A percentile compares a stretch with the other conserved stretches of the same genome.
These are phyloP conservation scores for Strongylocentrotus purpuratus DNA, from an alignment of 35 echinoderm and acorn worm species.

Conservation along the genomic window DNA sequence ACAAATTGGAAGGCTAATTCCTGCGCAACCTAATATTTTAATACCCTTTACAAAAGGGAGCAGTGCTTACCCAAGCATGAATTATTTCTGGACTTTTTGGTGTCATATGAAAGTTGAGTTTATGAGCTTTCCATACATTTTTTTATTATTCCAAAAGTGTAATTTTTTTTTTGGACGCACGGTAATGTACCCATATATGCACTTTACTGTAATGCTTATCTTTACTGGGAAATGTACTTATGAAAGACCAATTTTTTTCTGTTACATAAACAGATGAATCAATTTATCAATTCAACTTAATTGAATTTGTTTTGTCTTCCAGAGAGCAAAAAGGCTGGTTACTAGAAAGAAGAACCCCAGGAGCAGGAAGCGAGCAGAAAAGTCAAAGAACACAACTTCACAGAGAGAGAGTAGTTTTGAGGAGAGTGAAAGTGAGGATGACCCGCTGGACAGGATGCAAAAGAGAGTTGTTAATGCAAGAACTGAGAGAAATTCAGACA, in stretches of 20 bases:
- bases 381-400: not conserved
- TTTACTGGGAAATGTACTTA: too few species aligned
- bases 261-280: too few species aligned
- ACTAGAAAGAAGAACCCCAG: not conserved
- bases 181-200: too few species aligned
- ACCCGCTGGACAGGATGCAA: not conserved
- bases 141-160: too few species aligned
- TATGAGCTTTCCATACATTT: too few species aligned
- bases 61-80: too few species aligned
- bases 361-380: not conserved
- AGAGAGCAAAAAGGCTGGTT: not conserved
- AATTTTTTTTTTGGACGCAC: too few species aligned
- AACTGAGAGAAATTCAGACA: not conserved
- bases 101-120: too few species aligned
- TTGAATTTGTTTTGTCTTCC: not conserved
- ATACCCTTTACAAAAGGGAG: too few species aligned
- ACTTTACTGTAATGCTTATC: too few species aligned
- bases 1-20: slow-evolving; percentile 34
- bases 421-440: not conserved
- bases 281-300: not conserved
- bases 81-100: too few species aligned
- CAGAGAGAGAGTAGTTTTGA: not conserved
- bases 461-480: not conserved
- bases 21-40: slow-evolving; percentile 36
- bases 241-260: too few species aligned